These are phyloP conservation scores for Danaus chrysippus DNA, from an alignment of 2,888 invertebrate genomes.

Conservation along the genomic window DNA sequence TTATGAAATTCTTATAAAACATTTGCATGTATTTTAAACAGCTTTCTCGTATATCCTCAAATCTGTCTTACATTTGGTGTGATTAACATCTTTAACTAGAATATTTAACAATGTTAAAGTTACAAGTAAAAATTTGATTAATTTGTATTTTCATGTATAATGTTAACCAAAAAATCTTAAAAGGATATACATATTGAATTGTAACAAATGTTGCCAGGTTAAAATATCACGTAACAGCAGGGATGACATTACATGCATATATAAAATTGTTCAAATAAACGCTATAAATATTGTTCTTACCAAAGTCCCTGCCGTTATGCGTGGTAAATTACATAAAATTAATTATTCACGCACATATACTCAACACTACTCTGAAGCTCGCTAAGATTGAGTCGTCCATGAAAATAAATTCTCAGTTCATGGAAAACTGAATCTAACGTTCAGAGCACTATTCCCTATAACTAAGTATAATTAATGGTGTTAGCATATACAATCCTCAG, in stretches of 20 bases:
- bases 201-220: not conserved
- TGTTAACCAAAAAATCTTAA: too few species aligned
- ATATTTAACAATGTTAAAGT: conserved; percentile 3
- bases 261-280: not conserved
- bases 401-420: conserved; percentile 14
- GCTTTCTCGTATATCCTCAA: not conserved
- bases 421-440: conserved; percentile 20
- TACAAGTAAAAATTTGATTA: conserved; percentile 1
- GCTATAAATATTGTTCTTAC: conserved; percentile 13
- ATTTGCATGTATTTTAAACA: not conserved
- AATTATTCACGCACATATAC: conserved; percentile 7
- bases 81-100: conserved; percentile 1
- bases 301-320: conserved; percentile 10
- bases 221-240: not conserved
- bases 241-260: not conserved
- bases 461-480: conserved; percentile 33
- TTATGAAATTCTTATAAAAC: conserved; percentile 1
- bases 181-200: too few species aligned
- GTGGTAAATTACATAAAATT: conserved; percentile 10
- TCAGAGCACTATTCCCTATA: conserved; percentile 23
- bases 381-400: conserved; percentile 19
- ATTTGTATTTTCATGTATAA: not conserved
- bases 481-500: conserved; percentile 66
- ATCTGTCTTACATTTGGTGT: not conserved
- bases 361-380: conserved; percentile 18